Base-by-base conservation (phyloP, 2,113 vertebrate species). In the Mustela nigripes region DNA sequence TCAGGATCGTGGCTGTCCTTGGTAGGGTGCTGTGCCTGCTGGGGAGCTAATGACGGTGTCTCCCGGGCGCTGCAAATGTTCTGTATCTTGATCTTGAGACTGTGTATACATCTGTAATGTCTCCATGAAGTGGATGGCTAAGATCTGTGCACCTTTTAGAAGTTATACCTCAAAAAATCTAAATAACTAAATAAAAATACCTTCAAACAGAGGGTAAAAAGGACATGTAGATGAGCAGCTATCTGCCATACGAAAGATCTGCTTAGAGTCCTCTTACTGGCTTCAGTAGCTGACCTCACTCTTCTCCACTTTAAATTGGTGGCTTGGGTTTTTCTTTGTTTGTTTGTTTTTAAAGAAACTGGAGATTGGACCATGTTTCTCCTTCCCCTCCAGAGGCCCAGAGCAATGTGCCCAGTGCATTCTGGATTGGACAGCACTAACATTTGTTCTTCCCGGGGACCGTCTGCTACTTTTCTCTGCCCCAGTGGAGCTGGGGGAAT, bases 401-500 rank as follows among this genome's bases (percentile, higher is more conserved):
- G 96, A 91, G 91, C 86, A 53, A 10, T 33, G 50, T 73, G 74
- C 89, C 60, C 22, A 58, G 78, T 63, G 78, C 83, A 22, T 91
- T 88, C 94, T 95, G 95, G 95, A 58, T 82, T 31, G 56, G 87
- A 76, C 71, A 28, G 89, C 56, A 42, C 26, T 92, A 78, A 79
- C 97, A 98, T 98, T 98, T 98, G 97, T 91, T 97, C 95, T 86
- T 92, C 62, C 56, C 14, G 0, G 39, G 53, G 83, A 94, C 97
- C 96, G 88, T 97, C 98, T 98, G 98, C 97, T 96, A 0, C 67
- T 11, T 96, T 93, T 96, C 96, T 98, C 95, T 93, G 95, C 97
- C 97, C 93, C 91, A 96, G 88, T 98, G 98, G 94, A 98, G 93
- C 92, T 83, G 56, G 80, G 65, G 16, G 83, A 84, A 76, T 96